Evolutionary conservation across 1,140 invertebrate genomes (phyloP).

Genomic region (Drosophila subobscura): DNA sequence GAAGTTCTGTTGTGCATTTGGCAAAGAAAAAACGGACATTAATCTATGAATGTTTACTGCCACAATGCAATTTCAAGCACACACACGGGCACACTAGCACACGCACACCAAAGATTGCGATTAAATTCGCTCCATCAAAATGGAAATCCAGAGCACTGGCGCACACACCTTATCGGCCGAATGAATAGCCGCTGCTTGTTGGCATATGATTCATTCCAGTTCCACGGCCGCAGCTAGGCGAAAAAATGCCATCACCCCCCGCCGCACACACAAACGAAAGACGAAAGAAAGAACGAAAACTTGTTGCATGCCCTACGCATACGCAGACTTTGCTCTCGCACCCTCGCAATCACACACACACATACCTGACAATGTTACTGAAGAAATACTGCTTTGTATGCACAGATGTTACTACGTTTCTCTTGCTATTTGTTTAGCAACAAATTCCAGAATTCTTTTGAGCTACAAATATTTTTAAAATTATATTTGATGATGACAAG

Average conservation of each 20-base stretch:
- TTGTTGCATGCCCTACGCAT: constrained; percentile 61
- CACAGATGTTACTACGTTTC: too few relatives aligned
- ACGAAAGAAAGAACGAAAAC: constrained; percentile 36
- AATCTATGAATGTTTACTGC: constrained; percentile 19
- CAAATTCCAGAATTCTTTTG: too few relatives aligned
- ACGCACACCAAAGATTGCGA: constrained; percentile 15
- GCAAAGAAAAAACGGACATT: constrained; percentile 1
- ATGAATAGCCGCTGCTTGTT: constrained; percentile 4
- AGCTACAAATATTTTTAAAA: too few relatives aligned
- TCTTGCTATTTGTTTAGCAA: too few relatives aligned
- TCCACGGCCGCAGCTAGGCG: background rate
- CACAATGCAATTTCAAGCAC: constrained; percentile 10
- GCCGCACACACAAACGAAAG: constrained; percentile 19
- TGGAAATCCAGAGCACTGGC: constrained; percentile 30
- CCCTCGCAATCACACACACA: background rate
- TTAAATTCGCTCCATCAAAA: constrained; percentile 32
- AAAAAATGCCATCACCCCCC: constrained; percentile 47
- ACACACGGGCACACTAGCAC: background rate
- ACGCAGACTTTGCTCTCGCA: constrained; percentile 23
- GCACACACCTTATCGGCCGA: constrained; percentile 60
- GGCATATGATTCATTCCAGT: constrained; percentile 35
- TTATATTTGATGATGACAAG: too few relatives aligned
- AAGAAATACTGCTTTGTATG: too few relatives aligned
- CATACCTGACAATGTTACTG: constrained; percentile 28
- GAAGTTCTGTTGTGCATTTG: constrained; percentile 4